These are phyloP conservation scores for Callipepla squamata DNA, from an alignment of 2,113 vertebrate species.

Conservation along the genomic window DNA sequence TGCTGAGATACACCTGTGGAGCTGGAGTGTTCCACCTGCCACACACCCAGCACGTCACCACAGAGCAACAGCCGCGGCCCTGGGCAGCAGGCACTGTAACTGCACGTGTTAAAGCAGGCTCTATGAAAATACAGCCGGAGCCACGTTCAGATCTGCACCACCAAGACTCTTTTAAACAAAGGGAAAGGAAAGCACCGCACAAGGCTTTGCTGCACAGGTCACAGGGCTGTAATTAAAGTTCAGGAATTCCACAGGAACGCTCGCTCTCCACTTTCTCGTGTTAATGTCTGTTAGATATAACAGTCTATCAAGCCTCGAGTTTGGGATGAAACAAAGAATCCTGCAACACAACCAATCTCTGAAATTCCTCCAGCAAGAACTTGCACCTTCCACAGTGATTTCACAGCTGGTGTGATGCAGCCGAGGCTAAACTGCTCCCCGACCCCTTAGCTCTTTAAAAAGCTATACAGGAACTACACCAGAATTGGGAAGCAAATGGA, in stretches of 20 bases:
- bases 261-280: neutral
- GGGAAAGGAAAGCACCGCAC: neutral
- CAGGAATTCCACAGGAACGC: neutral
- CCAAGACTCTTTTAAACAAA: neutral
- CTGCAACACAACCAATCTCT: neutral
- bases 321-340: conserved; percentile 4
- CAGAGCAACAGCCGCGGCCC: too few relatives aligned
- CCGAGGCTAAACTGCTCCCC: neutral
- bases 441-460: neutral
- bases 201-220: neutral
- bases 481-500: neutral
- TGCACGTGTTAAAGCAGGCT: neutral
- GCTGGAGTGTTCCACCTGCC: neutral
- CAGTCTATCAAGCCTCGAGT: neutral
- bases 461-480: neutral
- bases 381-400: neutral
- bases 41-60: neutral
- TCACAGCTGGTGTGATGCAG: neutral
- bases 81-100: neutral
- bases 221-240: neutral
- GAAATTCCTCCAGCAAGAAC: conserved; percentile 14
- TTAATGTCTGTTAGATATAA: neutral
- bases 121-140: neutral
- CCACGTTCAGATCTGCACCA: neutral
- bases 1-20: neutral